phyloP scores from a whole-genome alignment of 2,888 invertebrate genomes.

The Apotomis betuletana region DNA sequence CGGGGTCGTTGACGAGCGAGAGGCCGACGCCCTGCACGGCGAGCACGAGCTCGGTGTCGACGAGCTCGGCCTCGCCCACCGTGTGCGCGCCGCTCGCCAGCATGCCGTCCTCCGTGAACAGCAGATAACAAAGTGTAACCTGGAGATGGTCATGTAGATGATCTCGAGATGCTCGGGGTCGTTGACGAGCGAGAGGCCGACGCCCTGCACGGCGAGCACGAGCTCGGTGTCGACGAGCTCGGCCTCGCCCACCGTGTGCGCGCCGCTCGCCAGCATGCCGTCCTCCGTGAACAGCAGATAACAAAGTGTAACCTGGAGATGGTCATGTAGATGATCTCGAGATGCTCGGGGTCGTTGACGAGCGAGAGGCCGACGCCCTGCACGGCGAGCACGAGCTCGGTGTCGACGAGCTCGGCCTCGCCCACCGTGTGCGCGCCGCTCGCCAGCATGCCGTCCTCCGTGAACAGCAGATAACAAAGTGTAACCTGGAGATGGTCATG shows the following conservation, averaged over 20 bases:
- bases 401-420: constrained; percentile 86
- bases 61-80: constrained; percentile 89
- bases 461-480: constrained; percentile 96
- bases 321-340: constrained; percentile 92
- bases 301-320: constrained; percentile 90
- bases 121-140: constrained; percentile 88
- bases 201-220: constrained; percentile 91
- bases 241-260: constrained; percentile 89
- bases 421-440: constrained; percentile 89
- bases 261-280: constrained; percentile 88
- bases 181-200: constrained; percentile 97
- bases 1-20: constrained; percentile 94
- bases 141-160: constrained; percentile 92
- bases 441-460: constrained; percentile 88
- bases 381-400: constrained; percentile 86
- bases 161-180: constrained; percentile 90
- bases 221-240: constrained; percentile 83
- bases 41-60: constrained; percentile 80
- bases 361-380: constrained; percentile 97
- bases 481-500: constrained; percentile 90
- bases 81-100: constrained; percentile 90
- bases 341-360: constrained; percentile 90
- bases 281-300: constrained; percentile 94
- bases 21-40: constrained; percentile 96
- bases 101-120: constrained; percentile 91